Percentiles rank a stretch among this genome's conserved stretches.
Evolutionary conservation across 2,113 vertebrate genomes (phyloP).

Genomic region (Oncorhynchus keta): DNA sequence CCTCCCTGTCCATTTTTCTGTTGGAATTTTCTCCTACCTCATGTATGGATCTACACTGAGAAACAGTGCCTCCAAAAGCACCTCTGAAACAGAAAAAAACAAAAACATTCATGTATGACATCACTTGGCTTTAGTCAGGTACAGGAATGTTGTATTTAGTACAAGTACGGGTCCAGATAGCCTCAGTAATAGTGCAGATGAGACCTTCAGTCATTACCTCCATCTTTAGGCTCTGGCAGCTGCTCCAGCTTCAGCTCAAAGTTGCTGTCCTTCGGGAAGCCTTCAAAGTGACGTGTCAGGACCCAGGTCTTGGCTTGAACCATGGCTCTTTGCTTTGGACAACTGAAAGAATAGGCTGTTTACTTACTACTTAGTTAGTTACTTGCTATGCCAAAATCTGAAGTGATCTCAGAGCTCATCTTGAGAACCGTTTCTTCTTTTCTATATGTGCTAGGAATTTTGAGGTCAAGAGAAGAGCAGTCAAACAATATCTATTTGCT

Average conservation of each 20-base stretch:
- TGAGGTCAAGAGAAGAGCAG: too few species aligned
- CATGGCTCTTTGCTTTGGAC: constrained; percentile 35
- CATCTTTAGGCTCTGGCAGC: constrained; percentile 79
- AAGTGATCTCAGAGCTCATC: too few species aligned
- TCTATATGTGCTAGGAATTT: too few species aligned
- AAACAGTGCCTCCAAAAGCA: constrained; percentile 85
- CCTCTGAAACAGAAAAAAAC: constrained; percentile 71
- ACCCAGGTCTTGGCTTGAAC: constrained; percentile 76
- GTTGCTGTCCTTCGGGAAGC: constrained; percentile 75
- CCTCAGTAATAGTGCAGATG: background rate
- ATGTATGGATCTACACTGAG: constrained; percentile 90
- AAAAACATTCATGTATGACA: background rate
- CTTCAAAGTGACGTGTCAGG: constrained; percentile 81
- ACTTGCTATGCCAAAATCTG: background rate
- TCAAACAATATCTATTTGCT: too few species aligned
- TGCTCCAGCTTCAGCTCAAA: constrained; percentile 79
- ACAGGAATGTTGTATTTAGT: background rate
- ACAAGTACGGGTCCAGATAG: background rate
- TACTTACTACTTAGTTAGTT: background rate
- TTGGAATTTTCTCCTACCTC: constrained; percentile 72
- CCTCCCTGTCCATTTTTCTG: background rate
- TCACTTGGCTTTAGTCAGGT: background rate
- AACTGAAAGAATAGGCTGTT: constrained; percentile 22
- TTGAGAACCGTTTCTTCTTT: too few species aligned
- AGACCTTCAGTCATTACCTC: constrained; percentile 65